Base-by-base conservation (phyloP, 2,888 invertebrate genomes). In the Choreutis nemorana region DNA sequence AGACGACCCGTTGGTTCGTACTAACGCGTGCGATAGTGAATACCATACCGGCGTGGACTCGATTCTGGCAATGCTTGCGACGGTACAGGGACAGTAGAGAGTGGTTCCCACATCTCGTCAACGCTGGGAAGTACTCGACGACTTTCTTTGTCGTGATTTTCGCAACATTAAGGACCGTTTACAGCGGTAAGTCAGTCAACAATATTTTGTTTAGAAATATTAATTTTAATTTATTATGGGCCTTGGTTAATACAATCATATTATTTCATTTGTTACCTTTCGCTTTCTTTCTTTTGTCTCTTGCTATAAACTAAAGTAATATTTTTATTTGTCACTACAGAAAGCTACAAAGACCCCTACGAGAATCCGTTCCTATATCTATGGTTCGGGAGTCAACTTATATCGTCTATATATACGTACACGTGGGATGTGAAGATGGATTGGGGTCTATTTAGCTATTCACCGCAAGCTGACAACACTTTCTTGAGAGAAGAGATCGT, bases 351-450 rank as follows among this genome's bases (percentile, higher is more conserved):
- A 0, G 82, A 80, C 41, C 71, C 82, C 1, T 86, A 85, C 58
- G 86, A 88, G 44, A 93, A 91, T 65, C 91, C 93, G 20, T 94
- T 87, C 72, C 84, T 94, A 23, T 93, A 93, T 83, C 70, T 93
- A 26, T 97, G 97, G 97, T 86, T 99, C 34, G 81, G 84, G 2
- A 87, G 91, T 23, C 89, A 90, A 44, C 63, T 97, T 16, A 68
- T 95, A 2, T 95, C 94, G 30, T 97, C 98, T 0, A 85, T 91
- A 34, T 99, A 99, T 67, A 94, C 97, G 0, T 95, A 96, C 64
- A 90, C 92, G 2, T 99, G 99, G 98, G 98, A 99, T 66, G 90
- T 98, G 18, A 94, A 93, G 73, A 94, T 99, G 92, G 99, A 99
- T 81, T 99, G 99, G 99, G 97, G 97, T 0, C 81, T 98, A 31